These are phyloP conservation scores for Calliphora vicina DNA, from an alignment of 1,140 invertebrate genomes.

Conservation along the genomic window DNA sequence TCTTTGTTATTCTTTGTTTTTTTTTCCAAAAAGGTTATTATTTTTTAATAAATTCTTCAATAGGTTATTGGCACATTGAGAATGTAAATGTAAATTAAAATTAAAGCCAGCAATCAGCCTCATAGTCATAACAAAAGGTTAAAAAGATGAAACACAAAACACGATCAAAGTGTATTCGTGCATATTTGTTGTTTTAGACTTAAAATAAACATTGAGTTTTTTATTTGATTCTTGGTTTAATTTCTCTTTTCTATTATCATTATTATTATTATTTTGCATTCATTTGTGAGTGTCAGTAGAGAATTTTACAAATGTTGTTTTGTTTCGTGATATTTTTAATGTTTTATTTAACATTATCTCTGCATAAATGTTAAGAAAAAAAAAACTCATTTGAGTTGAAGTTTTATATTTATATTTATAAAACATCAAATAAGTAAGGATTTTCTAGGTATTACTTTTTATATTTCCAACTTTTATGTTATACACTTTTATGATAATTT, in stretches of 20 bases:
- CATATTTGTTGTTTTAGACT: neutral
- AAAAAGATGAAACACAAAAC: neutral
- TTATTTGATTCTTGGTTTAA: neutral
- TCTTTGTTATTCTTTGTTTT: neutral
- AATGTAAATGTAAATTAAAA: neutral
- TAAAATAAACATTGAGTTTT: neutral
- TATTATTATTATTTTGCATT: too few species aligned
- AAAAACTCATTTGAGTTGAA: neutral
- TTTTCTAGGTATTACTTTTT: neutral
- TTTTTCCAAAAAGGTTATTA: neutral
- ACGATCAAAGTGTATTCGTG: too few species aligned
- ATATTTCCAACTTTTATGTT: neutral
- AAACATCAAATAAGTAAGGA: neutral
- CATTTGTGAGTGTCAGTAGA: neutral
- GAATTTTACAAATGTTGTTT: neutral
- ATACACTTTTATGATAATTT: neutral
- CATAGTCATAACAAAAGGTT: neutral
- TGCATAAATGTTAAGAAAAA: neutral
- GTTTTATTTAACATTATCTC: neutral
- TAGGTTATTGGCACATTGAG: neutral
- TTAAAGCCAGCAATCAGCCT: neutral
- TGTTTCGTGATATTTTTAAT: neutral
- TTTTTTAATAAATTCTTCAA: constrained; percentile 1
- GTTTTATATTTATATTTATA: neutral
- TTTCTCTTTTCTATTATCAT: too few species aligned